Percentiles rank a stretch among this genome's conserved stretches.
Conservation (phyloP, 2,113 vertebrate species). For the Muscicapa adusta region DNA sequence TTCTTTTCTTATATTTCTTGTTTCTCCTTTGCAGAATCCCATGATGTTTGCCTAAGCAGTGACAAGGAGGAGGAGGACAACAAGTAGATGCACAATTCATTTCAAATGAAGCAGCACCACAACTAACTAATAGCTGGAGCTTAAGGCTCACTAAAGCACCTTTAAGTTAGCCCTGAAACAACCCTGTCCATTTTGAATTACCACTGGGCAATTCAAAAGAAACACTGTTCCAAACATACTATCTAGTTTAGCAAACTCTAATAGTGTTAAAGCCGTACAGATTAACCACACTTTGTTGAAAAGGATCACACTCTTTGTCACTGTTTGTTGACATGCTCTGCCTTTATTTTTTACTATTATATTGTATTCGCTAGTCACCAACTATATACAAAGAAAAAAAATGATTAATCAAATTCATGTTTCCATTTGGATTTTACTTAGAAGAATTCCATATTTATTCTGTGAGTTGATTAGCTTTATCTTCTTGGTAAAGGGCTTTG, state of each 20-base stretch:
- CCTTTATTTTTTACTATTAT: neutral
- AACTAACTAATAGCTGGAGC: neutral
- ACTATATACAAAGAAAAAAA: neutral
- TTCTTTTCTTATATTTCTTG: neutral
- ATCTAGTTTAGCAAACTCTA: neutral
- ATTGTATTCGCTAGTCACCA: neutral
- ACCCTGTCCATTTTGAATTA: neutral
- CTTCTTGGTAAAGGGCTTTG: neutral
- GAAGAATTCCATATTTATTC: neutral
- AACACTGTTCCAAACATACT: neutral
- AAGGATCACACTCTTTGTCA: neutral
- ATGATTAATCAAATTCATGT: neutral
- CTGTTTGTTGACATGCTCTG: neutral
- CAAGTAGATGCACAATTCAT: neutral
- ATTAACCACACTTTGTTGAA: neutral
- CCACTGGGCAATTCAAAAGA: neutral
- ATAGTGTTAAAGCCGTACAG: neutral
- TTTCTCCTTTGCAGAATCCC: neutral
- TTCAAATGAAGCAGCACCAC: neutral
- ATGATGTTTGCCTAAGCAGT: neutral
- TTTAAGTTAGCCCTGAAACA: neutral
- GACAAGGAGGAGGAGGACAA: neutral
- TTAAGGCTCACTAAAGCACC: neutral
- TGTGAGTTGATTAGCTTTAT: slow-evolving; percentile 22
- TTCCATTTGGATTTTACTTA: neutral